phyloP scores from a whole-genome alignment of 2,888 invertebrate species.

The Dexiosoma caninum region DNA sequence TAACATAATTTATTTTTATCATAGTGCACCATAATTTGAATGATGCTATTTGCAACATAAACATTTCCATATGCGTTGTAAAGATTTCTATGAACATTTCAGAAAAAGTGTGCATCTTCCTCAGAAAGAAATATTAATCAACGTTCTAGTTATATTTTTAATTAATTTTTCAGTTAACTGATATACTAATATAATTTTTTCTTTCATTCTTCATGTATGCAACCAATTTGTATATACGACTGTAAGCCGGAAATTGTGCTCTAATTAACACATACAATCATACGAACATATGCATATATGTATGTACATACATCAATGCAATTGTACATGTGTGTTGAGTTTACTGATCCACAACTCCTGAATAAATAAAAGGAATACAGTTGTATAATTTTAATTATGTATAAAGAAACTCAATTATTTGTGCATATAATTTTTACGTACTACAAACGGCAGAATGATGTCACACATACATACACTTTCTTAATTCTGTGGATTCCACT shows the following conservation, averaged over 20 bases:
- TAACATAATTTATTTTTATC: no score
- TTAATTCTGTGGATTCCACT: background rate
- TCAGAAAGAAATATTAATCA: constrained; percentile 16
- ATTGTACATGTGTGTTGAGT: no score
- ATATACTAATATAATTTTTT: no score
- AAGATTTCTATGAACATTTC: background rate
- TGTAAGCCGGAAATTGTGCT: constrained; percentile 50
- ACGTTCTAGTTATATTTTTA: constrained; percentile 11
- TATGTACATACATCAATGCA: background rate
- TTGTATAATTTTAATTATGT: background rate
- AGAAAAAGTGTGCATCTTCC: constrained; percentile 16
- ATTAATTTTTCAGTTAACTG: constrained; percentile 28
- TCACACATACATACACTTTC: background rate
- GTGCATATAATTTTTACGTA: background rate
- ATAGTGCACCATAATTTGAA: no score
- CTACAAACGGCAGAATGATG: background rate
- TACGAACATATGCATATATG: background rate
- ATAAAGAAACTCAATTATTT: background rate
- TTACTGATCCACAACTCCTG: no score
- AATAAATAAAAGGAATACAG: background rate
- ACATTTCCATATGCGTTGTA: background rate
- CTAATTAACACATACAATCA: constrained; percentile 45
- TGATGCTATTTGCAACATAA: background rate
- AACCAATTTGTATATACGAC: constrained; percentile 10
- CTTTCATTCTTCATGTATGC: constrained; percentile 26